These are phyloP conservation scores for Crepidodera aurea DNA, from an alignment of 2,888 invertebrate genomes.

Conservation along the genomic window DNA sequence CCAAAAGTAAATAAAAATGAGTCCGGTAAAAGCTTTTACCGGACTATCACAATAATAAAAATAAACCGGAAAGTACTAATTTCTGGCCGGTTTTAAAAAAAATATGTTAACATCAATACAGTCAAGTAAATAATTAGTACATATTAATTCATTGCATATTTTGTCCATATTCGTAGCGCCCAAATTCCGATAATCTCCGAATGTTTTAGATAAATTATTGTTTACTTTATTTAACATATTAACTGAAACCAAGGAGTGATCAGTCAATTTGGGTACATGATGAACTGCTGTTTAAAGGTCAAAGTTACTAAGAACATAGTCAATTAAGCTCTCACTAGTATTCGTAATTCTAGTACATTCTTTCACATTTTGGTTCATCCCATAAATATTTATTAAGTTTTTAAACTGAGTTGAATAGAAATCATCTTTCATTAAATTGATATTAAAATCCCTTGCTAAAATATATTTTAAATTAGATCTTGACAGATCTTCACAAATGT, in stretches of 20 bases:
- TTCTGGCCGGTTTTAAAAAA: no score
- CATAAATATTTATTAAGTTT: neutral
- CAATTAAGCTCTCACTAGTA: neutral
- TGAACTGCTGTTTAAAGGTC: neutral
- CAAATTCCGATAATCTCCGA: neutral
- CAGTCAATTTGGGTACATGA: neutral
- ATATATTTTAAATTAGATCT: neutral
- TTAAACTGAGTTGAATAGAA: neutral
- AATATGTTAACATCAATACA: no score
- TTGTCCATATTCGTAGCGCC: neutral
- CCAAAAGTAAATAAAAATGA: no score
- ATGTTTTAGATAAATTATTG: neutral
- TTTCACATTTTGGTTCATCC: neutral
- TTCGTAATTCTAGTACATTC: neutral
- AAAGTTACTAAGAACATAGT: no score
- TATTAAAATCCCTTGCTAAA: slow-evolving; percentile 4
- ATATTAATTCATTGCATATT: neutral
- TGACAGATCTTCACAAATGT: slow-evolving; percentile 1
- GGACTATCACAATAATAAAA: no score
- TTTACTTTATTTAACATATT: neutral
- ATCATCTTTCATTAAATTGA: neutral
- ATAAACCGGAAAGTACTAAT: no score
- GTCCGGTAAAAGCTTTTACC: no score
- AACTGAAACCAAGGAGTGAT: neutral
- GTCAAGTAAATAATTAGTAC: no score